Evolutionary conservation across 2,113 vertebrate genomes (phyloP), one percentile per base, ranked within the genome.

Genomic region (Bubo bubo): DNA sequence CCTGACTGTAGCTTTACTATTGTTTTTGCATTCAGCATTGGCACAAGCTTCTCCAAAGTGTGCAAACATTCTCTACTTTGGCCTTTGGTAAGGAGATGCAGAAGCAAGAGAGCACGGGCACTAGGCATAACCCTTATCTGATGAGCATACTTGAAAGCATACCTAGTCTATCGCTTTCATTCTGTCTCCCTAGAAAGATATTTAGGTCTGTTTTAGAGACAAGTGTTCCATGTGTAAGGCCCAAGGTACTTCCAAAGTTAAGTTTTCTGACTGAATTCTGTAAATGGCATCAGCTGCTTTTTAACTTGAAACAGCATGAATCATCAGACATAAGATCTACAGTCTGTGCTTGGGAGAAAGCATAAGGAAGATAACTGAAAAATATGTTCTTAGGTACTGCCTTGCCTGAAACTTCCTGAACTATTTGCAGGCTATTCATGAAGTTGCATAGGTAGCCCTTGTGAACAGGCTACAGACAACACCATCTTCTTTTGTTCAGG

Each of bases 41-140:
- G 30, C 71, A 49, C 4, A 14, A 41, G n/a, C 24, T 19, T 24
- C 71, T 70, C 62, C 0, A 0, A 55, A 22, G 39, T 0, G 0
- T n/a, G 49, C 16, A 62, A 49, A 76, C 24, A 16, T 60, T 30
- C 71, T 76, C 47, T 53, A 18, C 19, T 68, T 62, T 53, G 62
- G 34, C 47, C 17, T 70, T 62, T 32, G 30, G 39, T 68, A 62
- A 47, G 21, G 70, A 67, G 45, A 45, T 37, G 60, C 27, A 45
- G 60, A 75, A 90, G 10, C 47, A 70, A 21, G 55, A 49, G 3
- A 41, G 34, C 39, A 39, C 28, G 75, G 39, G 9, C 26, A 21
- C 32, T 43, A 35, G 19, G 20, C 30, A 32, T 34, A 50, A 67
- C 9, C 26, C 11, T 55, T n/a, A 41, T 14, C 10, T 45, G 13